Percentiles rank a stretch among this genome's conserved stretches.
These are phyloP conservation scores for Tineola bisselliella DNA, from an alignment of 2,888 invertebrate genomes.

Conservation along the genomic window DNA sequence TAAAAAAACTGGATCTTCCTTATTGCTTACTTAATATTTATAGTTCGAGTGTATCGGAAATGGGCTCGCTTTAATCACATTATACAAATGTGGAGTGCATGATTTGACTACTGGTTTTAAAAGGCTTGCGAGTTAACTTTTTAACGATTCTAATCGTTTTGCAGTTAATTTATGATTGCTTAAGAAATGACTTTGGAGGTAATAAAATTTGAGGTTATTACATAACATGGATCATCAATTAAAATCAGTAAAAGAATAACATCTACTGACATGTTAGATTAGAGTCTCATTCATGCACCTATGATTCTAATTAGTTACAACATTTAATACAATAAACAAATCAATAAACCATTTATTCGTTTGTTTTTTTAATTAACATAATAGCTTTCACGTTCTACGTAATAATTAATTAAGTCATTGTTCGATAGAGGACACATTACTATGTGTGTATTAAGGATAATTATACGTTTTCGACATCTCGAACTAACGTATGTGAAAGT, in stretches of 20 bases:
- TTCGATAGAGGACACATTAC: not conserved
- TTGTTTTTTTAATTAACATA: not conserved
- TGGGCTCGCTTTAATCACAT: not conserved
- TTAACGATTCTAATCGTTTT: no score
- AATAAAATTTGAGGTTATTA: no score
- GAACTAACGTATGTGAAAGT: not conserved
- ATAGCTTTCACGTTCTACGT: not conserved
- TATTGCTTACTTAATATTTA: slow-evolving; percentile 1
- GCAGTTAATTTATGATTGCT: no score
- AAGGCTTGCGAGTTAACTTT: not conserved
- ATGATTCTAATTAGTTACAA: no score
- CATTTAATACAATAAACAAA: no score
- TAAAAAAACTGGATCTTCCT: slow-evolving; percentile 1
- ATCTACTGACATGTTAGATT: no score
- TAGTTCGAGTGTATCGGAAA: not conserved
- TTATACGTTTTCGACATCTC: not conserved
- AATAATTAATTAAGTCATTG: not conserved
- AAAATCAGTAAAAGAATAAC: no score
- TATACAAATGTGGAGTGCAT: not conserved
- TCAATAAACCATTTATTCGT: not conserved
- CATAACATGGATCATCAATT: no score
- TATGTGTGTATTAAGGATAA: not conserved
- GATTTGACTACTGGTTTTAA: slow-evolving; percentile 6
- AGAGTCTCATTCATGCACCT: no score
- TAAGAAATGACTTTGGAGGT: no score